A percentile compares a stretch with the other conserved stretches of the same genome.
These are phyloP conservation scores for Chironomus tepperi DNA, from an alignment of 1,140 invertebrate species.

Conservation along the genomic window DNA sequence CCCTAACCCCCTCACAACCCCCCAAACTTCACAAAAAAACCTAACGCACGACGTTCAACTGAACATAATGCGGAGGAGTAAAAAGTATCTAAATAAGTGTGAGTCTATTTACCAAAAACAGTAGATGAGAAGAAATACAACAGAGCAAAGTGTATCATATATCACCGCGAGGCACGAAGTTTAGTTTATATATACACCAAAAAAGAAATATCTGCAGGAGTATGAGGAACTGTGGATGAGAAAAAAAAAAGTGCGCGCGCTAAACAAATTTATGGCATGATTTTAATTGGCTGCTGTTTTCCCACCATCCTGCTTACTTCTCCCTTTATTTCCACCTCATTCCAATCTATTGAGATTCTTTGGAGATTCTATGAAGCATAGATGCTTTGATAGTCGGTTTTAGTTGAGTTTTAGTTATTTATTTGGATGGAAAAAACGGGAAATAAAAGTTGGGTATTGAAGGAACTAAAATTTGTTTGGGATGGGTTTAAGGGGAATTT, in stretches of 20 bases:
- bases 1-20: too few species aligned
- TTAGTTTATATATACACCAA: neutral
- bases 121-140: too few species aligned
- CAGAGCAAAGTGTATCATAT: conserved; percentile 4
- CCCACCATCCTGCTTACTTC: neutral
- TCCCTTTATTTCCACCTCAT: neutral
- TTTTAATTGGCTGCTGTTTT: conserved; percentile 18
- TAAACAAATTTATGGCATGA: neutral
- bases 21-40: too few species aligned
- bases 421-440: too few species aligned
- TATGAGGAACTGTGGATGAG: neutral
- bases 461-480: too few species aligned
- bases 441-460: too few species aligned
- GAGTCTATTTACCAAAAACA: neutral
- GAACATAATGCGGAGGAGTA: neutral
- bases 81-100: neutral
- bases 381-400: too few species aligned
- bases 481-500: too few species aligned
- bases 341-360: neutral
- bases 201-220: neutral
- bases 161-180: conserved; percentile 5
- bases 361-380: too few species aligned
- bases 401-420: too few species aligned
- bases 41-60: too few species aligned
- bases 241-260: neutral